Conservation (phyloP, 2,113 vertebrate genomes). For the Apteryx mantelli region DNA sequence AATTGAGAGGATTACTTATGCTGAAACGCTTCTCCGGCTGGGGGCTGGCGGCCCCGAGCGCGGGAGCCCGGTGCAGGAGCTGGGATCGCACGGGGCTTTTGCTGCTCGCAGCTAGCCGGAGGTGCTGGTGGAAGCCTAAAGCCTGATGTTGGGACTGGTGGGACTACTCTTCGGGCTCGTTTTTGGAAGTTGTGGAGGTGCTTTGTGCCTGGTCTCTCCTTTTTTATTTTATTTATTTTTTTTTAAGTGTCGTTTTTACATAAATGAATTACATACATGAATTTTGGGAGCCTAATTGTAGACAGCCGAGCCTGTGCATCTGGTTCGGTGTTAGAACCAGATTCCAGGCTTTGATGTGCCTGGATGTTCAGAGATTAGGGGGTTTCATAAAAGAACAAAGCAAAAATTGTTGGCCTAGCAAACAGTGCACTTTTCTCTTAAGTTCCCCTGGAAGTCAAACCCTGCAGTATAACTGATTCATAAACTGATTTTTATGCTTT, state of each 20-base stretch:
- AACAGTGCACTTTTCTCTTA: constrained; percentile 1
- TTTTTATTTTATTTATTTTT: no score
- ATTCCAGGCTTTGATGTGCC: constrained; percentile 3
- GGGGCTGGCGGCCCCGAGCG: background rate
- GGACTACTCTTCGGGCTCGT: rapidly evolving
- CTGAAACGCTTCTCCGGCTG: background rate
- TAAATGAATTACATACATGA: no score
- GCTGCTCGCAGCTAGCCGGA: background rate
- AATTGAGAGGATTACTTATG: constrained; percentile 27
- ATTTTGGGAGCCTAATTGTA: background rate
- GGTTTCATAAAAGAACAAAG: constrained; percentile 10
- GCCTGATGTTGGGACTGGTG: background rate
- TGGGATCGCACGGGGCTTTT: background rate
- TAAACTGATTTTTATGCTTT: background rate
- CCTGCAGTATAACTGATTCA: background rate
- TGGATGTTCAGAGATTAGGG: background rate
- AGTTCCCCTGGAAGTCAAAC: constrained; percentile 38
- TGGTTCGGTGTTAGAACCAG: background rate
- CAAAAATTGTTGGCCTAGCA: background rate
- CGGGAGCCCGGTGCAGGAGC: background rate
- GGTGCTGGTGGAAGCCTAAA: background rate
- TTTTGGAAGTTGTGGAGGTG: rapidly evolving
- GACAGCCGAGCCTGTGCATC: background rate
- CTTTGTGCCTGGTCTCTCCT: background rate
- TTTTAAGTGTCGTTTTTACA: background rate